phyloP scores from a whole-genome alignment of 1,140 invertebrate genomes.

The Bombus impatiens region DNA sequence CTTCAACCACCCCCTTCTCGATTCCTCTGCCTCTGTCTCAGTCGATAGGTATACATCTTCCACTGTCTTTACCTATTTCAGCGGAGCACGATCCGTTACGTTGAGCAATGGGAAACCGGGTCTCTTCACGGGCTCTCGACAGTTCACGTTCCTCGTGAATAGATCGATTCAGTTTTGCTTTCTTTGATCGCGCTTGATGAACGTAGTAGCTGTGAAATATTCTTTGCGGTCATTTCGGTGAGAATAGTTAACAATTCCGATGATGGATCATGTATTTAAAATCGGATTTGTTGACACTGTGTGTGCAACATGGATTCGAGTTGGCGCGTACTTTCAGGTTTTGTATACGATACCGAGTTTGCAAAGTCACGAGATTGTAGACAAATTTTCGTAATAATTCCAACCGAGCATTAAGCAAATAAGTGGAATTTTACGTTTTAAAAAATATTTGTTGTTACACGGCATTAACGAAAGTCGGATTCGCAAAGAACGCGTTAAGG shows the following conservation, averaged over 20 bases:
- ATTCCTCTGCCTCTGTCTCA: conserved; percentile 55
- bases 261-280: too few relatives aligned
- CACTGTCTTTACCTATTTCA: conserved; percentile 40
- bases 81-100: conserved; percentile 9
- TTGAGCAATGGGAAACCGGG: not conserved
- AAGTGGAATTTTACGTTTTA: too few relatives aligned
- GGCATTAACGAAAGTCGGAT: too few relatives aligned
- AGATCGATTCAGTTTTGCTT: not conserved
- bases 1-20: conserved; percentile 39
- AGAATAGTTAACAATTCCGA: too few relatives aligned
- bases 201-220: not conserved
- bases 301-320: too few relatives aligned
- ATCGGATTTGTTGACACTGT: too few relatives aligned
- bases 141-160: not conserved
- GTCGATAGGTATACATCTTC: conserved; percentile 38
- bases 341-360: too few relatives aligned
- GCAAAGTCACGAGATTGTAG: too few relatives aligned
- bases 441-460: not conserved
- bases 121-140: not conserved
- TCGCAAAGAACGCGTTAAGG: not conserved
- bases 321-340: too few relatives aligned
- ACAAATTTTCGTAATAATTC: too few relatives aligned
- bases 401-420: not conserved
- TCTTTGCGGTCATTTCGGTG: too few relatives aligned
- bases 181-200: not conserved